A percentile compares a stretch with the other conserved stretches of the same genome.
These are phyloP conservation scores for Sander lucioperca DNA, from an alignment of 2,113 vertebrate genomes.

Conservation along the genomic window DNA sequence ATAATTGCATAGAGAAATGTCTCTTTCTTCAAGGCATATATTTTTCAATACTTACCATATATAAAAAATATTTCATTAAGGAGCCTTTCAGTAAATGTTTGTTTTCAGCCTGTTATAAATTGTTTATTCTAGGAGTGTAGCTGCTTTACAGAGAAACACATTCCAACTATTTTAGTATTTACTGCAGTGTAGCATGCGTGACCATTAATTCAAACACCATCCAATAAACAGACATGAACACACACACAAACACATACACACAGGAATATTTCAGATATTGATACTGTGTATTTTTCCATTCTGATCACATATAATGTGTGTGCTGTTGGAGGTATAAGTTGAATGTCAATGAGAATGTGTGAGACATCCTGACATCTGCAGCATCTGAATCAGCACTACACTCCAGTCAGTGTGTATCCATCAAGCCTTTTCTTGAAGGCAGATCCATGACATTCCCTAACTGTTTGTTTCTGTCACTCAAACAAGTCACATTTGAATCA, in stretches of 20 bases:
- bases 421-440: constrained; percentile 40
- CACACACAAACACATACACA: constrained; percentile 31
- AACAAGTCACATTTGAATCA: constrained; percentile 52
- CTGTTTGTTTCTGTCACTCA: constrained; percentile 68
- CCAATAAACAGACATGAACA: constrained; percentile 54
- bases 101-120: constrained; percentile 1
- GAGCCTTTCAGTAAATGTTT: background rate
- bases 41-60: background rate
- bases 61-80: constrained; percentile 1
- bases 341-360: constrained; percentile 75
- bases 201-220: constrained; percentile 57
- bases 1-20: constrained; percentile 16
- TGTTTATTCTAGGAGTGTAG: constrained; percentile 27
- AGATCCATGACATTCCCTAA: constrained; percentile 44
- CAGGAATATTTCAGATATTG: constrained; percentile 71
- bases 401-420: constrained; percentile 53
- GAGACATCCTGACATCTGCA: constrained; percentile 71
- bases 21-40: background rate
- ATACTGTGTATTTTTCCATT: constrained; percentile 72
- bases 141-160: constrained; percentile 25
- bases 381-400: constrained; percentile 67
- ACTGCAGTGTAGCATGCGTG: constrained; percentile 24
- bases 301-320: constrained; percentile 77
- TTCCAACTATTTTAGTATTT: constrained; percentile 44
- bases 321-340: constrained; percentile 84